Evolutionary conservation across 2,113 vertebrate genomes (phyloP).

Genomic region (Neotoma lepida): DNA sequence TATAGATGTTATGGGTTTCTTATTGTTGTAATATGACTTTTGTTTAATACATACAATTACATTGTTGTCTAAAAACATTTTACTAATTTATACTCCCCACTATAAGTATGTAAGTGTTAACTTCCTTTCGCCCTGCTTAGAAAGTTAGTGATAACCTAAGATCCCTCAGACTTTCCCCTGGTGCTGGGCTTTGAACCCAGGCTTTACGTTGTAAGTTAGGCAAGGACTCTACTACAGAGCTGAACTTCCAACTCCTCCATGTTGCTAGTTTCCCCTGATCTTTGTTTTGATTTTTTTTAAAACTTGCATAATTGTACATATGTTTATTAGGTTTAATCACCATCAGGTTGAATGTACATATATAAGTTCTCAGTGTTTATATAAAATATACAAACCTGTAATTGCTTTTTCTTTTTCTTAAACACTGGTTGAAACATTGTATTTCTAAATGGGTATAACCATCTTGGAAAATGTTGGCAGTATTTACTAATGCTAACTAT

Average conservation of each 20-base stretch:
- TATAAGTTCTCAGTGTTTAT: background rate
- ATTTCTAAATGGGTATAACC: slow-evolving; percentile 16
- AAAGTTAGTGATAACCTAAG: slow-evolving; percentile 55
- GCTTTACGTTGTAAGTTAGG: background rate
- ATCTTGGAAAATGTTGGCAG: slow-evolving; percentile 18
- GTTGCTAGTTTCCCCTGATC: slow-evolving; percentile 4
- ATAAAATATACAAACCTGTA: slow-evolving; percentile 43
- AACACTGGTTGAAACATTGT: slow-evolving; percentile 19
- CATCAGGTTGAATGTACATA: slow-evolving; percentile 39
- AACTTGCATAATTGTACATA: slow-evolving; percentile 2
- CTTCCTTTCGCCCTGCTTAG: slow-evolving; percentile 1
- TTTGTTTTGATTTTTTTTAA: slow-evolving; percentile 32
- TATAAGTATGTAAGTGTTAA: slow-evolving; percentile 18
- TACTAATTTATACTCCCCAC: background rate
- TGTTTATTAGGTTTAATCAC: slow-evolving; percentile 32
- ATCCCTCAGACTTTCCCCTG: background rate
- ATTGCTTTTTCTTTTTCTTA: slow-evolving; percentile 9
- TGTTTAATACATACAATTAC: slow-evolving; percentile 1
- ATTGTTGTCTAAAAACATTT: slow-evolving; percentile 32
- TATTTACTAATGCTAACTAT: slow-evolving; percentile 44
- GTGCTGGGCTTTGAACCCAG: background rate
- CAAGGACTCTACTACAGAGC: background rate
- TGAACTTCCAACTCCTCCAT: background rate
- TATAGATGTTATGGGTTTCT: background rate
- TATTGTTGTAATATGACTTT: background rate